phyloP scores from a whole-genome alignment of 2,888 invertebrate genomes.

The Dryocosmus kuriphilus region DNA sequence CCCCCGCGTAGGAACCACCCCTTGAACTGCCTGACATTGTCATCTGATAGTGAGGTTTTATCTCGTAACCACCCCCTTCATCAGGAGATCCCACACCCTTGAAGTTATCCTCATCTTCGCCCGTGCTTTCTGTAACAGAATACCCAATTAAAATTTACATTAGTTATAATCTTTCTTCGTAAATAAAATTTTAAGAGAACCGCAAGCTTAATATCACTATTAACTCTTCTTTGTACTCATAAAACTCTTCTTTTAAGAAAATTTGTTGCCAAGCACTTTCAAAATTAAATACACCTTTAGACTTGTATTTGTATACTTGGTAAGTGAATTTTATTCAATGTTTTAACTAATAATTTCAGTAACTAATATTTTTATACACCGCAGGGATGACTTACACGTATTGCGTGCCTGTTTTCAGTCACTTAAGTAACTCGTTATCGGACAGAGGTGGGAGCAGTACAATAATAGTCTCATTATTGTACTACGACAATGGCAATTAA shows the following conservation, averaged over 20 bases:
- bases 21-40: constrained; percentile 61
- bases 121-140: constrained; percentile 80
- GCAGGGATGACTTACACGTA: too few species aligned
- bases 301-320: too few species aligned
- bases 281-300: too few species aligned
- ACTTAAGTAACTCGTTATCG: too few species aligned
- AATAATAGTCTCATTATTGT: too few species aligned
- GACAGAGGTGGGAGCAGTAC: too few species aligned
- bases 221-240: not conserved
- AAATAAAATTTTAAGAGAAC: not conserved
- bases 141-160: constrained; percentile 49
- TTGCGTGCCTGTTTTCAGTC: too few species aligned
- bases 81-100: constrained; percentile 45
- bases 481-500: too few species aligned
- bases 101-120: constrained; percentile 77
- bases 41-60: constrained; percentile 46
- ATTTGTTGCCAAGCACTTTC: not conserved
- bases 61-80: constrained; percentile 41
- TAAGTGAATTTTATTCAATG: too few species aligned
- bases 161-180: too few species aligned
- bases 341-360: too few species aligned
- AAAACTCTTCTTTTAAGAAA: not conserved
- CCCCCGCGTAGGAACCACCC: constrained; percentile 51
- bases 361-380: too few species aligned
- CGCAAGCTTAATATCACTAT: not conserved